Conservation (phyloP, 2,888 invertebrate genomes). For the Drosophila fungiperda region DNA sequence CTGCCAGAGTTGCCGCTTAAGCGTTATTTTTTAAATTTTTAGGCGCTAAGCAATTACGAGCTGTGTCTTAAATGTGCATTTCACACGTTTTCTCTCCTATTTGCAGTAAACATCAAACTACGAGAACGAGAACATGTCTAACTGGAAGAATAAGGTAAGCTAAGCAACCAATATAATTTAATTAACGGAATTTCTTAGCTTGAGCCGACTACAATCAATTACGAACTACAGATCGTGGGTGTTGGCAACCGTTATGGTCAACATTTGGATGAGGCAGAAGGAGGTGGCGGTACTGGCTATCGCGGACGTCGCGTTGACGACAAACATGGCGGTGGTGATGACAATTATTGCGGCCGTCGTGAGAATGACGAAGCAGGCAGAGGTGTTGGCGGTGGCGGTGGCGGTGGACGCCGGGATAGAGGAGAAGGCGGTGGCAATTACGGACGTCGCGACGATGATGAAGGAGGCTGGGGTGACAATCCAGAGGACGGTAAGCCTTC, state of each 20-base stretch:
- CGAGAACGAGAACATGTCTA: constrained; percentile 66
- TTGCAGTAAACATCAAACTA: constrained; percentile 1
- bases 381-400: neutral
- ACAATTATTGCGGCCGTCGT: constrained; percentile 66
- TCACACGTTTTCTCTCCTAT: neutral
- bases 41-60: neutral
- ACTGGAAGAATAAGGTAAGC: constrained; percentile 69
- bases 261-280: constrained; percentile 29
- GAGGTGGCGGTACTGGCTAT: constrained; percentile 24
- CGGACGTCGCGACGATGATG: neutral
- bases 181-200: constrained; percentile 2
- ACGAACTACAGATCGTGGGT: neutral
- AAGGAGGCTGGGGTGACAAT: neutral
- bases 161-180: neutral
- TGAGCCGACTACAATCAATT: neutral
- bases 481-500: constrained; percentile 17
- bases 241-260: neutral
- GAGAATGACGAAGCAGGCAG: neutral
- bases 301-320: constrained; percentile 62
- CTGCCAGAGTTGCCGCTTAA: neutral
- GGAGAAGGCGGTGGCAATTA: neutral
- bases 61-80: neutral
- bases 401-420: neutral
- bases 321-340: neutral
- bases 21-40: constrained; percentile 11